These are phyloP conservation scores for Nymphalis io DNA, from an alignment of 1,140 invertebrate genomes.

Conservation along the genomic window DNA sequence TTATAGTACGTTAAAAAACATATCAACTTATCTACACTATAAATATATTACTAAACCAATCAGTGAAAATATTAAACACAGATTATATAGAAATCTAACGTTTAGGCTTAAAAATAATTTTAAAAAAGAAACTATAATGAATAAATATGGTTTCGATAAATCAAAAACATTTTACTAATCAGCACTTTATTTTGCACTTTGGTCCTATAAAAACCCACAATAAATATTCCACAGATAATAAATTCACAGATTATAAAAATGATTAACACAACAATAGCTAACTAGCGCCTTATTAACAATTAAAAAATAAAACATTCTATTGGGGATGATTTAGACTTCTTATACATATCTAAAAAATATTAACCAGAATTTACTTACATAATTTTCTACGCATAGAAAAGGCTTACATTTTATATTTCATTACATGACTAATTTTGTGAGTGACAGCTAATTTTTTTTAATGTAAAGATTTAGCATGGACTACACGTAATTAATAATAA, in stretches of 20 bases:
- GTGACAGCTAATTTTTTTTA: slow-evolving; percentile 5
- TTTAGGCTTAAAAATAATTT: no score
- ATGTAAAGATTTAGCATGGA: slow-evolving; percentile 4
- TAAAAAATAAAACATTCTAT: slow-evolving; percentile 6
- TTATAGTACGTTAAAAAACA: no score
- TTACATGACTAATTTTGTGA: slow-evolving; percentile 4
- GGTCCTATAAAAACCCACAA: slow-evolving; percentile 24
- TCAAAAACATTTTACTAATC: slow-evolving; percentile 13
- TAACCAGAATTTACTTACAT: slow-evolving; percentile 4
- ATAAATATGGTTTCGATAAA: not conserved
- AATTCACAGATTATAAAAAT: slow-evolving; percentile 8
- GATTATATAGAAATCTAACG: no score
- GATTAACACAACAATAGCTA: slow-evolving; percentile 2
- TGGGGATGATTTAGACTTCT: not conserved
- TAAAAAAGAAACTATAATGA: no score
- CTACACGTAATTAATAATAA: not conserved
- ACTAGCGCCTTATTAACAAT: slow-evolving; percentile 3
- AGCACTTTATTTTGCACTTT: slow-evolving; percentile 31
- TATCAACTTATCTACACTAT: no score
- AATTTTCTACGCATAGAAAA: slow-evolving; percentile 3
- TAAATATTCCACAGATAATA: slow-evolving; percentile 7
- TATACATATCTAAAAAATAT: slow-evolving; percentile 6
- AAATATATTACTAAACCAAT: no score
- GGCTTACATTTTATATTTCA: not conserved
- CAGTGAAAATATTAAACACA: no score